Evolutionary conservation across 1,140 invertebrate species (phyloP).

Genomic region (Hormaphis cornu): DNA sequence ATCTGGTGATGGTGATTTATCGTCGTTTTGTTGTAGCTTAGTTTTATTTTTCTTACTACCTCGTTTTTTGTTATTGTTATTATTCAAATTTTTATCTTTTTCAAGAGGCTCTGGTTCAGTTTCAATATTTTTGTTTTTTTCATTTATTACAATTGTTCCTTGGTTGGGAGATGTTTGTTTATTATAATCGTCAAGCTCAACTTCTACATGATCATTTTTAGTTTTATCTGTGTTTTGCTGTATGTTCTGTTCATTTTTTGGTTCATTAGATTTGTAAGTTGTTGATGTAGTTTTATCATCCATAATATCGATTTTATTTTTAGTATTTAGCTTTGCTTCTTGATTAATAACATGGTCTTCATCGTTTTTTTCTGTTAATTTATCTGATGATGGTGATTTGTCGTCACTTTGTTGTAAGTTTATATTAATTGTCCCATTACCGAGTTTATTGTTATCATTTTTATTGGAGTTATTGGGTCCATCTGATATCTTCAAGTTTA

Average conservation of each 20-base stretch:
- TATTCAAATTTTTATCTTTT: too few relatives aligned
- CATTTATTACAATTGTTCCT: slow-evolving; percentile 40
- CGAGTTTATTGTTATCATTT: slow-evolving; percentile 38
- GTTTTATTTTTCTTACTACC: slow-evolving; percentile 40
- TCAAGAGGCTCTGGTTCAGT: slow-evolving; percentile 31
- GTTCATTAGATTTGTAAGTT: too few relatives aligned
- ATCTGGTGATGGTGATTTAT: slow-evolving; percentile 34
- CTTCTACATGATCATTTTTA: slow-evolving; percentile 10
- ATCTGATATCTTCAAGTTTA: too few relatives aligned
- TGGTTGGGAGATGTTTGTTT: slow-evolving; percentile 36
- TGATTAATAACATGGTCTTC: slow-evolving; percentile 12
- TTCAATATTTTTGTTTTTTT: slow-evolving; percentile 40
- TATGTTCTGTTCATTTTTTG: background rate
- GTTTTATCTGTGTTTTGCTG: background rate
- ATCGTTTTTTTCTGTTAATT: background rate
- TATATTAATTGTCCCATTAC: slow-evolving; percentile 40
- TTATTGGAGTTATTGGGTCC: too few relatives aligned
- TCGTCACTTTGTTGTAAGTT: slow-evolving; percentile 28
- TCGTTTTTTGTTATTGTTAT: slow-evolving; percentile 38
- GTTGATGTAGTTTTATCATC: too few relatives aligned
- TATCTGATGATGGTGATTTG: slow-evolving; percentile 34
- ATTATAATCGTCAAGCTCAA: slow-evolving; percentile 40
- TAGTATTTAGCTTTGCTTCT: too few relatives aligned
- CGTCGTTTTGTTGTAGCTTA: slow-evolving; percentile 24
- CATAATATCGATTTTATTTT: too few relatives aligned